phyloP scores from a whole-genome alignment of 2,888 invertebrate species.

The Himalopsyche kuldschensis region DNA sequence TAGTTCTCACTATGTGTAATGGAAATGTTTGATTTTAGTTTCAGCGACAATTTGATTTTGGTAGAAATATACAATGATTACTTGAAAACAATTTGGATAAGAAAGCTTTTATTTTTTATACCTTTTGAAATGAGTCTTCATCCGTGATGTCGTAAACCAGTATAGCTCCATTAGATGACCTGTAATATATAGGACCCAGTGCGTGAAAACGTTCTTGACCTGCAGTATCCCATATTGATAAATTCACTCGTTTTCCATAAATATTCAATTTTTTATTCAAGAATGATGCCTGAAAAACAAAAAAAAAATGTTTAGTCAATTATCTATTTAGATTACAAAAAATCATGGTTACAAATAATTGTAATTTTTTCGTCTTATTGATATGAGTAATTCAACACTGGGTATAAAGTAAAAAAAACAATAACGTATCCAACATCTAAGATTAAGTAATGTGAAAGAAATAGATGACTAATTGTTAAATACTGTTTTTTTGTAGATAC shows the following conservation, averaged over 20 bases:
- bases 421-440: no score
- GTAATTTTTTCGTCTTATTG: neutral
- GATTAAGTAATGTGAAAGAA: no score
- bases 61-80: no score
- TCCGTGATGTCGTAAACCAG: conserved; percentile 98
- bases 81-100: no score
- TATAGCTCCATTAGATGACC: conserved; percentile 96
- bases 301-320: neutral
- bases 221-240: conserved; percentile 98
- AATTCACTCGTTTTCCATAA: conserved; percentile 82
- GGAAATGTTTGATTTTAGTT: no score
- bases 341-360: neutral
- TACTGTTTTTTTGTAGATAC: no score
- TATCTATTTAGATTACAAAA: neutral
- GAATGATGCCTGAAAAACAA: conserved; percentile 84
- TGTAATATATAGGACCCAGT: conserved; percentile 95
- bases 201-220: conserved; percentile 98
- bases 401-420: no score
- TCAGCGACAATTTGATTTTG: no score
- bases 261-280: conserved; percentile 91
- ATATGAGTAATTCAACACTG: neutral
- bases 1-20: no score
- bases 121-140: conserved; percentile 93
- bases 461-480: no score
- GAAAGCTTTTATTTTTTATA: conserved; percentile 44